These are phyloP conservation scores for Alcedo atthis DNA, from an alignment of 2,797 vertebrate species.

Conservation along the genomic window DNA sequence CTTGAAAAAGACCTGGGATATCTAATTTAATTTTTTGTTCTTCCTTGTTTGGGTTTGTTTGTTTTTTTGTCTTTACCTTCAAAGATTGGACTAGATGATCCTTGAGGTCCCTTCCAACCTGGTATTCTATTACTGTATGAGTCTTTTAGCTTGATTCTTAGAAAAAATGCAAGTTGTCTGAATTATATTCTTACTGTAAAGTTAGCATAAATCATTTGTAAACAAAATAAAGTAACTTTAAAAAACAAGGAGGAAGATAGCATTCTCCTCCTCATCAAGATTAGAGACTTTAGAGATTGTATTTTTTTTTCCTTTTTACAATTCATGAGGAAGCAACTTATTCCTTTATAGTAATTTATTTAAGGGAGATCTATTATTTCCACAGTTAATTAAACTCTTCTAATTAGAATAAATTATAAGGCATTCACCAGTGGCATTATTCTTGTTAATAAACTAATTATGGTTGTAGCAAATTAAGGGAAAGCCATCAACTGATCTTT, in stretches of 20 bases:
- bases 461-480: conserved; percentile 24
- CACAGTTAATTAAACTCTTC: conserved; percentile 49
- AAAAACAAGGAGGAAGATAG: neutral
- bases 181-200: neutral
- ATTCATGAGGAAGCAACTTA: neutral
- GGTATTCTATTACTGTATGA: too few species aligned
- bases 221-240: neutral
- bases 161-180: neutral
- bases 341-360: conserved; percentile 26
- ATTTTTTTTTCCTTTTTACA: neutral
- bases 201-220: neutral
- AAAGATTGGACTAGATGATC: too few species aligned
- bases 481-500: conserved; percentile 5
- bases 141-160: neutral
- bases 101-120: too few species aligned
- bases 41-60: too few species aligned
- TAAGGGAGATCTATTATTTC: conserved; percentile 62
- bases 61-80: too few species aligned
- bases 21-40: too few species aligned
- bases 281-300: neutral
- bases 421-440: conserved; percentile 16
- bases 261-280: neutral
- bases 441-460: conserved; percentile 69
- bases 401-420: conserved; percentile 64
- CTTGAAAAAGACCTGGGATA: too few species aligned